Base-by-base conservation (phyloP, 2,797 vertebrate genomes). In the Hyperoplus immaculatus region DNA sequence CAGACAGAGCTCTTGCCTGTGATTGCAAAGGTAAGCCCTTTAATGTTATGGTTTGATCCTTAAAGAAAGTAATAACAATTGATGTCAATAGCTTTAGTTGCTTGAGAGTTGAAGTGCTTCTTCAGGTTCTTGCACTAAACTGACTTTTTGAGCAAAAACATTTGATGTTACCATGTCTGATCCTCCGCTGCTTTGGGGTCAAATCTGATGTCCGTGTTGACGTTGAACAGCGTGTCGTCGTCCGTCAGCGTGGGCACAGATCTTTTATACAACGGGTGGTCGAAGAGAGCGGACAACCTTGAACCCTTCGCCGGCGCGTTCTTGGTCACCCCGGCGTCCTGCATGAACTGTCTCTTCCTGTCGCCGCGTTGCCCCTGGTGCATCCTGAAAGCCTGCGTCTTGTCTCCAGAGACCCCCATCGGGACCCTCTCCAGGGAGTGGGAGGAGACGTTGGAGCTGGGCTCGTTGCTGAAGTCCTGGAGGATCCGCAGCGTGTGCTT, bases 391-490 rank as follows among this genome's bases (percentile, higher is more conserved):
- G 72, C 90, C 79, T 92, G 91, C 41, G 78, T 78, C 54, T 89
- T 94, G 83, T 94, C 94, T 9, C 85, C 90, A 0, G 87, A 39
- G 1, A 50, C 29, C 29, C 29, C 29, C 29, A 3, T 83, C 36
- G 90, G 92, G 65, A 91, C 85, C 84, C 95, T 96, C 69, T 98
- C 97, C 84, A 95, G 87, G 0, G 97, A 97, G 78, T 94, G 97
- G 29, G 97, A 96, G 64, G 96, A 96, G 54, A 96, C 95, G 75
- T 98, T 99, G 56, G 97, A 97, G 92, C 92, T 92, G 50, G 97
- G 97, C 87, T 98, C 97, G 88, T 96, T 97, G 94, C 97, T 97
- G 90, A 99, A 98, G 93, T 99, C 97, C 92, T 98, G 97, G 66
- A 98, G 95, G 93, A 98, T 96, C 87, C 97, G 94, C 88, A 98